Evolutionary conservation across 1,140 invertebrate genomes (phyloP), one percentile per base, ranked within the genome.

Genomic region (Chelonus insularis): DNA sequence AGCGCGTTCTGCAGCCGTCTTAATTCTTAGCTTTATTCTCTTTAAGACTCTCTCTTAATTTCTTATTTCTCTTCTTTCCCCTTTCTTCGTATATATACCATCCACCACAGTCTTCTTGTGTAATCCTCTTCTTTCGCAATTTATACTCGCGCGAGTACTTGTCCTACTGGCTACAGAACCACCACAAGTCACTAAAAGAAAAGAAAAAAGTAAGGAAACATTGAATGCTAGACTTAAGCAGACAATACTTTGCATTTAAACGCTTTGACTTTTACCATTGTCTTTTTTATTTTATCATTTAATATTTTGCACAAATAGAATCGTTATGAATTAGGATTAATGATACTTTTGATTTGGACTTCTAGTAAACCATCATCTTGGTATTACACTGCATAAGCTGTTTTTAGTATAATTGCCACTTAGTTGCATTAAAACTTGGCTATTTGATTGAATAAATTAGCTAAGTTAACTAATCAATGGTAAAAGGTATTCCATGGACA

Each of bases 21-120:
- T 81, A 82, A 81, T 82, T 82, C 79, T 81, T 82, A 82, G 78
- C 78, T 82, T 79, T 81, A 81, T 81, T 82, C 78, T 81, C 78
- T 66, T 72, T 81, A 82, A 80, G 77, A 79, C 77, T 80, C 78
- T 79, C 77, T 82, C 78, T 81, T 81, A 81, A 82, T 81, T 80
- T 82, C 77, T 79, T 82, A 80, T 80, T 82, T 80, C 77, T 78
- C 71, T 74, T 34, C 60, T 20, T 32, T 25, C 25, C 43, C 39
- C 23, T 51, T 51, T 45, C 36, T 29, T 43, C 7, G 23, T 29
- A 14, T 34, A 9, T 16, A 51, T 34, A 51, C 8, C 18, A 56
- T 25, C 6, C 52, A 45, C 39, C 48, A 48, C 36, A 11, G 7
- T 39, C 12, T 23, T 39, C 23, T 45, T 23, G 32, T 29, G 56